Evolutionary conservation across 2,888 invertebrate genomes (phyloP).

Genomic region (Drosophila mimica): DNA sequence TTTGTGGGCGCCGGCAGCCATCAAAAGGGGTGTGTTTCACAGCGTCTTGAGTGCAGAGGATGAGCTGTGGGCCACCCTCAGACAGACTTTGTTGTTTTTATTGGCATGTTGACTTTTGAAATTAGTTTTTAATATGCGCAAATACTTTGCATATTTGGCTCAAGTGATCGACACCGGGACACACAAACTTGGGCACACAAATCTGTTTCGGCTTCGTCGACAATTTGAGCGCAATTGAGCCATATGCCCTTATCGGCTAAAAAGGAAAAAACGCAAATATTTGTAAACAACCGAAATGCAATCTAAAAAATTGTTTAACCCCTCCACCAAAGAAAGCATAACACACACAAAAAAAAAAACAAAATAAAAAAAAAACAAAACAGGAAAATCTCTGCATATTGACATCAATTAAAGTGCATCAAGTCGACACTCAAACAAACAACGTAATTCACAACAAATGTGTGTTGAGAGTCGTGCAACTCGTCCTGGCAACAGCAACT

Average conservation of each 20-base stretch:
- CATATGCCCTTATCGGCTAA: constrained; percentile 63
- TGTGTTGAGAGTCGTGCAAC: constrained; percentile 64
- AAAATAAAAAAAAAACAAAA: constrained; percentile 1
- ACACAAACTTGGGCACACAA: constrained; percentile 16
- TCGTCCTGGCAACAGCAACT: constrained; percentile 58
- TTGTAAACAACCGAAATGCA: constrained; percentile 74
- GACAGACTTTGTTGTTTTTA: constrained; percentile 72
- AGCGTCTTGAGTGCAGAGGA: constrained; percentile 36
- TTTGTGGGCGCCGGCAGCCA: constrained; percentile 67
- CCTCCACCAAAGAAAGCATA: neutral
- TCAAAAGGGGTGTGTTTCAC: constrained; percentile 63
- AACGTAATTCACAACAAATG: constrained; percentile 81
- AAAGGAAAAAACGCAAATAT: constrained; percentile 64
- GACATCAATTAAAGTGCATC: constrained; percentile 83
- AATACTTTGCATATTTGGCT: constrained; percentile 80
- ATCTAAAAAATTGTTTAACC: constrained; percentile 47
- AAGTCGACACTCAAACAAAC: constrained; percentile 82
- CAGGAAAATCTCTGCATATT: constrained; percentile 73
- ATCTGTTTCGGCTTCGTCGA: constrained; percentile 22
- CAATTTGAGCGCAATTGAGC: constrained; percentile 50
- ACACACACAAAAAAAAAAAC: constrained; percentile 43
- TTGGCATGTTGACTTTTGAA: constrained; percentile 85
- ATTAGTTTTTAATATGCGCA: constrained; percentile 85
- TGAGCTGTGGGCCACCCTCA: constrained; percentile 40
- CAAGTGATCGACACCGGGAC: constrained; percentile 31